Percentiles rank a stretch among this genome's conserved stretches.
Conservation (phyloP, 2,888 invertebrate species). For the Seira sanloemensis region DNA sequence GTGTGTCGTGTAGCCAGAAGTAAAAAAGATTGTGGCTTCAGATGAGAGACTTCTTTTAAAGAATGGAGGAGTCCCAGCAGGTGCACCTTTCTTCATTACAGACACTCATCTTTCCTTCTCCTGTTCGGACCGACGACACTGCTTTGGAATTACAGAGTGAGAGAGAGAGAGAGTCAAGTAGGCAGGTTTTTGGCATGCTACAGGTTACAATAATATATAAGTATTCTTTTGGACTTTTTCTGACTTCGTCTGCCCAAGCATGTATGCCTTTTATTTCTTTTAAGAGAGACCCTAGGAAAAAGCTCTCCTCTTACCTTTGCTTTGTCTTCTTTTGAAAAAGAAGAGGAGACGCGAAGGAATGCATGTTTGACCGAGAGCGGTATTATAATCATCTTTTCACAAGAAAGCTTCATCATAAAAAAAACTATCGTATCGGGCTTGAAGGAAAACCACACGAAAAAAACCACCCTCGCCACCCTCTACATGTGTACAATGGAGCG, state of each 20-base stretch:
- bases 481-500: slow-evolving; percentile 32
- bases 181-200: slow-evolving; percentile 32
- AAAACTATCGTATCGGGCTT: not conserved
- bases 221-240: not conserved
- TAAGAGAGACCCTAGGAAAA: no score
- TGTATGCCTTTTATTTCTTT: not conserved
- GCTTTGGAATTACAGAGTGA: slow-evolving; percentile 55
- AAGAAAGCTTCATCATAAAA: slow-evolving; percentile 11
- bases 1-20: slow-evolving; percentile 35
- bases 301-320: not conserved
- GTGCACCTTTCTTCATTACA: slow-evolving; percentile 65
- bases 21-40: slow-evolving; percentile 22
- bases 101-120: slow-evolving; percentile 45
- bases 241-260: not conserved
- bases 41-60: slow-evolving; percentile 35
- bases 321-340: slow-evolving; percentile 14
- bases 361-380: slow-evolving; percentile 70
- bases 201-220: not conserved
- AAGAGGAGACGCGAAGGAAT: slow-evolving; percentile 60
- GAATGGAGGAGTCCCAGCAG: slow-evolving; percentile 61
- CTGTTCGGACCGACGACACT: slow-evolving; percentile 53
- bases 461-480: slow-evolving; percentile 73
- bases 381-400: slow-evolving; percentile 53
- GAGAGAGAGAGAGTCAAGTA: slow-evolving; percentile 26
- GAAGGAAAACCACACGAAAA: slow-evolving; percentile 26